phyloP scores from a whole-genome alignment of 2,797 vertebrate species.

The Schizothorax lantsangensis region DNA sequence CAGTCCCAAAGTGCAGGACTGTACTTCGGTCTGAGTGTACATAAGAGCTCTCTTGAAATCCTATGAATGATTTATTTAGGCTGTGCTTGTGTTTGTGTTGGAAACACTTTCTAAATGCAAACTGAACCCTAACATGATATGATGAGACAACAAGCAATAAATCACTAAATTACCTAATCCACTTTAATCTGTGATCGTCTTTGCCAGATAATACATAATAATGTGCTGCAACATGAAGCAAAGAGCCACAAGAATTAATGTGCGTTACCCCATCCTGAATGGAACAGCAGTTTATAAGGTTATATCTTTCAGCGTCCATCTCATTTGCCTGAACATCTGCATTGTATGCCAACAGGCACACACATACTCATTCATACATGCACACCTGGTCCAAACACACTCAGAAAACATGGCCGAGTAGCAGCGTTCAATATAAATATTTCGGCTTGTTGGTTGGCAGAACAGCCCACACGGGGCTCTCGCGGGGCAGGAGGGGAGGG shows the following conservation, averaged over 20 bases:
- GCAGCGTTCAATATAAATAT: conserved; percentile 69
- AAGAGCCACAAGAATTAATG: not conserved
- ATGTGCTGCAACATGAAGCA: not conserved
- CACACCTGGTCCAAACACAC: conserved; percentile 32
- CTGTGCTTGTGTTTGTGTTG: conserved; percentile 25
- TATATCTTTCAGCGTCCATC: not conserved
- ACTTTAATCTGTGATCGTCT: not conserved
- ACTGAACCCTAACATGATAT: conserved; percentile 2
- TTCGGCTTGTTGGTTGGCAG: conserved; percentile 65
- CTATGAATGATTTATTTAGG: conserved; percentile 29
- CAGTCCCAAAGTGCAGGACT: not conserved
- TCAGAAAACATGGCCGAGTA: conserved; percentile 19
- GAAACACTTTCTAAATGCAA: conserved; percentile 22
- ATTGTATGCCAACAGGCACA: conserved; percentile 30
- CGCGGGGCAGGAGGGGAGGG: conserved; percentile 24
- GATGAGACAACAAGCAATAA: not conserved
- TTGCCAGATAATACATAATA: not conserved
- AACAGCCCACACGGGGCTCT: conserved; percentile 46
- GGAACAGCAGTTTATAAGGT: not conserved
- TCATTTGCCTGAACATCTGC: conserved; percentile 12
- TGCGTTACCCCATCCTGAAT: not conserved
- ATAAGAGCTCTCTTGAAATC: conserved; percentile 33
- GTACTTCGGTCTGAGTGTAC: not conserved
- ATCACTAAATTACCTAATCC: not conserved
- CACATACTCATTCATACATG: conserved; percentile 41